Conservation (phyloP, 2,113 vertebrate species). For the Phrynosoma platyrhinos region DNA sequence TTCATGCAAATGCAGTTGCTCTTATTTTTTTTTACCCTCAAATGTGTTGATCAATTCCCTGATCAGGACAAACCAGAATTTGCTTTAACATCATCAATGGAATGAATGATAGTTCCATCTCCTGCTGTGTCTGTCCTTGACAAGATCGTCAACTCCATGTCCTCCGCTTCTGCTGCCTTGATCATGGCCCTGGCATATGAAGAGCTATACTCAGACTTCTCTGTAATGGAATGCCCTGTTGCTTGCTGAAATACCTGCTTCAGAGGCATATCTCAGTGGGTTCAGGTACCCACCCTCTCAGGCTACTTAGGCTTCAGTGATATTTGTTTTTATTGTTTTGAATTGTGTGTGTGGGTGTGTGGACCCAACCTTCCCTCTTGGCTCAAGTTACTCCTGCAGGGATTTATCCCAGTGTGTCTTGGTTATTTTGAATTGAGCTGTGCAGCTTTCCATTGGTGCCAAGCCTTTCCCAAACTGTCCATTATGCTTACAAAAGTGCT, state of each 20-base stretch:
- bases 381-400: not conserved
- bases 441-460: conserved; percentile 42
- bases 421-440: conserved; percentile 44
- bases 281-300: not conserved
- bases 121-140: conserved; percentile 52
- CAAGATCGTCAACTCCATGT: conserved; percentile 36
- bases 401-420: not conserved
- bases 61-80: not conserved
- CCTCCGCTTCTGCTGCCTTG: conserved; percentile 2
- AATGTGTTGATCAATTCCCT: too few species aligned
- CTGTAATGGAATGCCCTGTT: conserved; percentile 43
- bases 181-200: conserved; percentile 56
- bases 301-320: not conserved
- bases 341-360: too few species aligned
- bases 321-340: not conserved
- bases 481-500: conserved; percentile 63
- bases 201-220: conserved; percentile 25
- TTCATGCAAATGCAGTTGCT: not conserved
- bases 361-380: not conserved
- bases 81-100: conserved; percentile 12
- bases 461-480: conserved; percentile 55
- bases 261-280: not conserved
- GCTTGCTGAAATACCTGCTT: conserved; percentile 49
- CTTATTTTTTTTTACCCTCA: not conserved
- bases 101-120: conserved; percentile 51